These are phyloP conservation scores for Sepioteuthis lessoniana DNA, from an alignment of 2,888 invertebrate species.

Conservation along the genomic window DNA sequence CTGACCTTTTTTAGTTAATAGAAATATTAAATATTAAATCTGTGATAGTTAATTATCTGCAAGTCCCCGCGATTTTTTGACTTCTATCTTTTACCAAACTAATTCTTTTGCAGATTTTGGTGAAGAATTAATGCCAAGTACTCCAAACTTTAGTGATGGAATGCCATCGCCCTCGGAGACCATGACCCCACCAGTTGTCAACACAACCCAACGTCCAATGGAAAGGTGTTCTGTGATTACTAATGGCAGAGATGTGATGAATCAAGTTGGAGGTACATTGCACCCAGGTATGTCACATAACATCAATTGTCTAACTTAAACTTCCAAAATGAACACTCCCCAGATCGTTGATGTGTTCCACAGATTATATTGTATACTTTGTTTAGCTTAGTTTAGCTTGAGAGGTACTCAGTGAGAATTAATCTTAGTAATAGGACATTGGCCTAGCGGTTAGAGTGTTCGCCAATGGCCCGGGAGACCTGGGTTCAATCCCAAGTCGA, in stretches of 20 bases:
- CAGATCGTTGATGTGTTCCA: too few relatives aligned
- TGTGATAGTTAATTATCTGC: not conserved
- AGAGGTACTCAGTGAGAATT: too few relatives aligned
- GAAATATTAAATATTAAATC: too few relatives aligned
- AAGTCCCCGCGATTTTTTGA: not conserved
- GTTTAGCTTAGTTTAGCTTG: too few relatives aligned
- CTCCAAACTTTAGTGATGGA: conserved; percentile 43
- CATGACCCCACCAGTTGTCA: conserved; percentile 41
- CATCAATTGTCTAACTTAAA: not conserved
- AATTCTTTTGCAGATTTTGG: not conserved
- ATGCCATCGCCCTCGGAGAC: conserved; percentile 37
- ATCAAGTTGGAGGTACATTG: conserved; percentile 35
- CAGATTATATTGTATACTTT: too few relatives aligned
- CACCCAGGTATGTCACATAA: not conserved
- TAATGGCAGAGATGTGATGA: conserved; percentile 48
- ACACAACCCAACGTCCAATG: conserved; percentile 34
- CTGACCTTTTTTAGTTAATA: too few relatives aligned
- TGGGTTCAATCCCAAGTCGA: too few relatives aligned
- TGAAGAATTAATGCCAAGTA: conserved; percentile 47
- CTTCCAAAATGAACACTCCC: not conserved
- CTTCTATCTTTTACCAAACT: not conserved
- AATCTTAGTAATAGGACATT: too few relatives aligned
- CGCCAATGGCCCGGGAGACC: too few relatives aligned
- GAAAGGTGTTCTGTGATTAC: conserved; percentile 50
- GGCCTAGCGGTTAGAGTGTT: too few relatives aligned